Conservation (phyloP, 2,888 invertebrate species). For the Rhopalosiphum nymphaeae region DNA sequence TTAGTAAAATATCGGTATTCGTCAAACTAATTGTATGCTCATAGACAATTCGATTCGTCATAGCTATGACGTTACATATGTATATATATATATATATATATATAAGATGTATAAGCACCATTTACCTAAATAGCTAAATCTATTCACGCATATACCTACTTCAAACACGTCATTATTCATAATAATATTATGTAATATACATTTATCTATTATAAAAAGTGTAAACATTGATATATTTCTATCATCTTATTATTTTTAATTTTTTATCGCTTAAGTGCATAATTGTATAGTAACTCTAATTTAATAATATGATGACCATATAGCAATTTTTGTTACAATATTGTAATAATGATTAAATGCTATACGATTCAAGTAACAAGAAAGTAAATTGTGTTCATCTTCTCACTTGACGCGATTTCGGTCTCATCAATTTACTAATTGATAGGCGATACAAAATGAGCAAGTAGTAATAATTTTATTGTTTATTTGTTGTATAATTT, state of each 20-base stretch:
- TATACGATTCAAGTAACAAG: not conserved
- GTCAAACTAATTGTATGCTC: not conserved
- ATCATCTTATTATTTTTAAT: not conserved
- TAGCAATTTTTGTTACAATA: not conserved
- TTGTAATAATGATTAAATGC: not conserved
- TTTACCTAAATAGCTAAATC: not conserved
- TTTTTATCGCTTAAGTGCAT: not conserved
- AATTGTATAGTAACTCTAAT: not conserved
- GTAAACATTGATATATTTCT: not conserved
- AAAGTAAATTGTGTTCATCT: not conserved
- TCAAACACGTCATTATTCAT: not conserved
- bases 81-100: no score
- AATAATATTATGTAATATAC: not conserved
- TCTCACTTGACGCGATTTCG: not conserved
- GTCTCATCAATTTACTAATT: not conserved
- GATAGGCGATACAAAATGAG: not conserved
- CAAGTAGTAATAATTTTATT: not conserved
- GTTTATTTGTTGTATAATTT: not conserved
- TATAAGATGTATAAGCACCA: no score
- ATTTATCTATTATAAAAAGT: not conserved
- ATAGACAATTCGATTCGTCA: not conserved
- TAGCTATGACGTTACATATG: no score
- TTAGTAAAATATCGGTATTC: not conserved
- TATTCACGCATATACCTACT: not conserved
- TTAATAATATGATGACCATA: not conserved